Evolutionary conservation across 2,888 invertebrate species (phyloP).

Genomic region (Entomobrya multifasciata): DNA sequence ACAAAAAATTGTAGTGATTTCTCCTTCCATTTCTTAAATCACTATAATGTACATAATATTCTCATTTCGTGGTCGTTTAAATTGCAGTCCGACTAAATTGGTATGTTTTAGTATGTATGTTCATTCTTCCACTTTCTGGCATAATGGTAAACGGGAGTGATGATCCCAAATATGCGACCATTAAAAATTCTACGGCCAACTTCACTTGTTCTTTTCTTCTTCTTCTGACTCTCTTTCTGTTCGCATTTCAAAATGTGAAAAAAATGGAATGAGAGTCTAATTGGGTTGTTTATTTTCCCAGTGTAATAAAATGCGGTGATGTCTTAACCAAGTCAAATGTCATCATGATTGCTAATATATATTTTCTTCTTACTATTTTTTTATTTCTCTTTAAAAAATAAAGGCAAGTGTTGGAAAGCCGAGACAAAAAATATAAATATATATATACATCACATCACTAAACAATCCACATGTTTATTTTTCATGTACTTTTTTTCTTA

Average conservation of each 20-base stretch:
- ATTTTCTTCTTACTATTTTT: conserved; percentile 26
- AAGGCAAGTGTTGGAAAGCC: background rate
- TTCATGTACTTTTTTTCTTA: background rate
- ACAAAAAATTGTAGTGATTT: too few species aligned
- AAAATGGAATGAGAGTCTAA: conserved; percentile 52
- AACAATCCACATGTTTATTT: background rate
- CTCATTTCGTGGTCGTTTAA: too few species aligned
- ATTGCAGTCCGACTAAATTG: too few species aligned
- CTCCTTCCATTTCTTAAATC: too few species aligned
- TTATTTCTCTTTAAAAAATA: background rate
- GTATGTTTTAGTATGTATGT: background rate
- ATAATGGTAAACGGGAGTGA: background rate
- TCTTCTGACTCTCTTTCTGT: background rate
- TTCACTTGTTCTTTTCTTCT: background rate
- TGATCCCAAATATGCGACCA: background rate
- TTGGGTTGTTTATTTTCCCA: conserved; percentile 65
- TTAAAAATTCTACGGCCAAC: background rate
- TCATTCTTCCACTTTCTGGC: background rate
- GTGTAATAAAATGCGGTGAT: conserved; percentile 62
- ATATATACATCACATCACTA: background rate
- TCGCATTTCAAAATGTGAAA: background rate
- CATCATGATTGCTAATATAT: conserved; percentile 41
- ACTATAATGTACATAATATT: too few species aligned
- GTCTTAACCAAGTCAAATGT: conserved; percentile 65
- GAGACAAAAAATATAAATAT: background rate